These are phyloP conservation scores for Manacus vitellinus DNA, from an alignment of 2,113 vertebrate species.

Conservation along the genomic window DNA sequence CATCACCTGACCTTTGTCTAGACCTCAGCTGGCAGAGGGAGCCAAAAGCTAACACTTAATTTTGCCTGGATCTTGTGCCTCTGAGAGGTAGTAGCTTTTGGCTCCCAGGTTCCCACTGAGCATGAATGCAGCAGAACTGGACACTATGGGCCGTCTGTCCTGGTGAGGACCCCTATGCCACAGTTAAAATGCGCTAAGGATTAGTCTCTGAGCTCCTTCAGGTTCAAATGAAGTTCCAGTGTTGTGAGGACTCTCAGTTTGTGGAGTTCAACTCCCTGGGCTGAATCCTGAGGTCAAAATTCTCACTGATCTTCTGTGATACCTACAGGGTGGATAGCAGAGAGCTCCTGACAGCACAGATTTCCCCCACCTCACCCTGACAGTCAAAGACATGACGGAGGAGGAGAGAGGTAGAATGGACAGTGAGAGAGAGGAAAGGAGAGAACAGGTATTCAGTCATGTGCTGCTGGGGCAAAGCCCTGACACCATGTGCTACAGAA, in stretches of 20 bases:
- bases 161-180: neutral
- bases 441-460: neutral
- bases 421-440: neutral
- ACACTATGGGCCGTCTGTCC: neutral
- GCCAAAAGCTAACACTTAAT: neutral
- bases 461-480: neutral
- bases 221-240: neutral
- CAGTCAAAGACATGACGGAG: neutral
- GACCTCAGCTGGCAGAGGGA: neutral
- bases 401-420: neutral
- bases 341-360: neutral
- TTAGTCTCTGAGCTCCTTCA: neutral
- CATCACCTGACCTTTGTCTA: neutral
- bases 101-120: neutral
- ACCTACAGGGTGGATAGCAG: neutral
- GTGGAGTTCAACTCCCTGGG: neutral
- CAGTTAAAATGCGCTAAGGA: neutral
- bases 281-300: neutral
- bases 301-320: neutral
- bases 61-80: neutral
- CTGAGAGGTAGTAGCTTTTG: neutral
- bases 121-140: neutral
- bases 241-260: neutral
- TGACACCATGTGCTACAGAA: neutral
- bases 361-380: neutral